These are phyloP conservation scores for Proisotoma minuta DNA, from an alignment of 2,888 invertebrate genomes.

Conservation along the genomic window DNA sequence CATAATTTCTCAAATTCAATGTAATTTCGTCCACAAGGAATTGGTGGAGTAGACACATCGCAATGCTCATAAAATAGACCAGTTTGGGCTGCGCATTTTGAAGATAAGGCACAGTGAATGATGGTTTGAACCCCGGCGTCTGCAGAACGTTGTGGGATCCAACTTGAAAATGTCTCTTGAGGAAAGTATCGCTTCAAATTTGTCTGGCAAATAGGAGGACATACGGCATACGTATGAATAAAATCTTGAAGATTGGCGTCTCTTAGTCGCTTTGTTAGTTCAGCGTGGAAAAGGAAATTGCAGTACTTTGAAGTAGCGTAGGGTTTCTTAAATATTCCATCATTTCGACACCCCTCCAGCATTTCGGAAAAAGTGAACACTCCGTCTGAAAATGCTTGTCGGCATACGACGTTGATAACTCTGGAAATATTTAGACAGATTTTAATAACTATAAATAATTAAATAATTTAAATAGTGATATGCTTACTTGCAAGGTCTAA, in stretches of 20 bases:
- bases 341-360: background rate
- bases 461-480: background rate
- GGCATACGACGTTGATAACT: conserved; percentile 3
- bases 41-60: background rate
- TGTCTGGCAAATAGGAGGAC: background rate
- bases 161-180: background rate
- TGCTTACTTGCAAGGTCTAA: background rate
- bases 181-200: background rate
- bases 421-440: background rate
- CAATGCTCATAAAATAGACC: conserved; percentile 1
- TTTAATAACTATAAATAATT: background rate
- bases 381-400: background rate
- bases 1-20: background rate
- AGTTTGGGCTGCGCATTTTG: background rate
- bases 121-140: conserved; percentile 7
- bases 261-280: background rate
- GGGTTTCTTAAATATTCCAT: background rate
- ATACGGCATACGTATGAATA: background rate
- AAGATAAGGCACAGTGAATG: conserved; percentile 4
- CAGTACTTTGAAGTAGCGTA: background rate
- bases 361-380: background rate
- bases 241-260: background rate
- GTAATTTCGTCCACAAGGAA: background rate
- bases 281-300: background rate
- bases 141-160: background rate